phyloP scores from a whole-genome alignment of 2,888 invertebrate genomes.

The Acanthoscelides obtectus region DNA sequence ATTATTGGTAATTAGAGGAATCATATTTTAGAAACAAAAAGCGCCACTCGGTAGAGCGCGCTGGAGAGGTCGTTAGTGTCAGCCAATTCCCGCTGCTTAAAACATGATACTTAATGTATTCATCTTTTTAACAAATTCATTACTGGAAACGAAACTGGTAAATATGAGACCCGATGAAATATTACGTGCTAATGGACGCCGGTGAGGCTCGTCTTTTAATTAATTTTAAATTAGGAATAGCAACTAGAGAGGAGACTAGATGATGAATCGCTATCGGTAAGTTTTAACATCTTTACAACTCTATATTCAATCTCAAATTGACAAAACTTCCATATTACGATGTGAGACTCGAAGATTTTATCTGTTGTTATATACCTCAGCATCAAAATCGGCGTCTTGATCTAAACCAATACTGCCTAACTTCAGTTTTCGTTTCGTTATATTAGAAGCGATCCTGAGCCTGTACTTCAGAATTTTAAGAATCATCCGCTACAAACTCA shows the following conservation, averaged over 20 bases:
- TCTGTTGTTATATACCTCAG: no score
- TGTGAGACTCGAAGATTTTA: no score
- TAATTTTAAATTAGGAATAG: constrained; percentile 7
- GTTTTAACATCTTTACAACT: background rate
- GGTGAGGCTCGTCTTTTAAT: constrained; percentile 12
- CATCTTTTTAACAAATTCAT: constrained; percentile 17
- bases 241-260: background rate
- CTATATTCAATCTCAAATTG: no score
- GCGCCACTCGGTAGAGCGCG: constrained; percentile 1
- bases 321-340: no score
- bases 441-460: no score
- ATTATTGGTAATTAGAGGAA: constrained; percentile 40
- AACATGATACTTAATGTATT: constrained; percentile 27
- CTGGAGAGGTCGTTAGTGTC: constrained; percentile 29
- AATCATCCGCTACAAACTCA: no score
- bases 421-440: no score
- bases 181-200: constrained; percentile 14
- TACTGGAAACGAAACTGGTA: constrained; percentile 12
- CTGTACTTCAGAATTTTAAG: no score
- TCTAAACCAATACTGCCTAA: no score
- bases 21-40: constrained; percentile 39
- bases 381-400: no score
- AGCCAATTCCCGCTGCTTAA: constrained; percentile 21
- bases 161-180: constrained; percentile 17
- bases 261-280: background rate